Evolutionary conservation across 2,888 invertebrate genomes (phyloP).

Genomic region (Clunio marinus): DNA sequence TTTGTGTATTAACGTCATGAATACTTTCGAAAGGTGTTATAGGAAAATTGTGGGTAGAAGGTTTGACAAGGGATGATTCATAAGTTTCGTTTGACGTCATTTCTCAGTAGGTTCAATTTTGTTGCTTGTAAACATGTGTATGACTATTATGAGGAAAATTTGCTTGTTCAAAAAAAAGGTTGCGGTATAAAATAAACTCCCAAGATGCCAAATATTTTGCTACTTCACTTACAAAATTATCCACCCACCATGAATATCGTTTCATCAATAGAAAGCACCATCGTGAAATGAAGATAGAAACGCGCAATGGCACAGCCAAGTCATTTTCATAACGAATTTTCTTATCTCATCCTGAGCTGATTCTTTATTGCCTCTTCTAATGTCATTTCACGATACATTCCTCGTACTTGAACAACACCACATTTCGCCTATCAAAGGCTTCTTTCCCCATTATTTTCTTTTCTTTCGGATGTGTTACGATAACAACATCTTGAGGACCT

Average conservation of each 20-base stretch:
- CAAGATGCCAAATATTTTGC: too few species aligned
- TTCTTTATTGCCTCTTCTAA: slow-evolving; percentile 33
- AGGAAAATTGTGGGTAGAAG: too few species aligned
- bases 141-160: too few species aligned
- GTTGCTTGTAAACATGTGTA: too few species aligned
- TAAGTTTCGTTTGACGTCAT: too few species aligned
- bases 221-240: too few species aligned
- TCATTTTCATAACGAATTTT: slow-evolving; percentile 34
- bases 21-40: too few species aligned
- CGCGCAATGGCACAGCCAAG: neutral
- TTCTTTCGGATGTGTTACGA: neutral
- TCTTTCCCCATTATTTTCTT: slow-evolving; percentile 5
- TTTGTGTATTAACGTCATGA: neutral
- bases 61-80: too few species aligned
- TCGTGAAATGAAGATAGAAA: neutral
- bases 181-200: neutral
- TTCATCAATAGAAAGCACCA: neutral
- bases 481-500: neutral
- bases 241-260: too few species aligned
- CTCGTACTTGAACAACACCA: neutral
- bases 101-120: too few species aligned
- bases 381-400: slow-evolving; percentile 4
- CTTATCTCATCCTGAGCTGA: slow-evolving; percentile 36
- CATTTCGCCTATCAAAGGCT: neutral
- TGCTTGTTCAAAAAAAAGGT: too few species aligned